Base-by-base conservation (phyloP, 2,888 invertebrate genomes). In the Cheiracanthium punctorium region DNA sequence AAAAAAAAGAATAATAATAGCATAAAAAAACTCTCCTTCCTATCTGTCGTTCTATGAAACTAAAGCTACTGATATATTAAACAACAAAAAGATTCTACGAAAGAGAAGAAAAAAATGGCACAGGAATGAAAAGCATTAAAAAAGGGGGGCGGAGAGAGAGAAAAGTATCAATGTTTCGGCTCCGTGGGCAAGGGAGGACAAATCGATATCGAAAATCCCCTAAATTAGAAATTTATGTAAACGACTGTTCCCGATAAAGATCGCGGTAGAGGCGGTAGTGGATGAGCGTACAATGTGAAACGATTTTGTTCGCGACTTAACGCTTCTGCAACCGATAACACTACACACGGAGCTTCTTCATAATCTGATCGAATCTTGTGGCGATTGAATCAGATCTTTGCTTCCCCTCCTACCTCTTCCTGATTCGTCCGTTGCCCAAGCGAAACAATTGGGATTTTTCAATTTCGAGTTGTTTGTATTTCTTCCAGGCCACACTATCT, bases 221-320 rank as follows among this genome's bases (percentile, higher is more conserved):
- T 24, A 81, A 81, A 81, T 81, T 76, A 76, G 64, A 65, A 70
- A 71, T 76, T 76, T 72, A 84, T 84, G 82, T 67, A 84, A 84
- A 84, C 65, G 67, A 71, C 32, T 32, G 28, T 8, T 17, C 29
- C 33, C 30, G 77, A 79, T 85, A 85, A 77, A n/a, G 17, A 82
- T 82, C 82, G 73, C 28, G 17, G 71, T n/a, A n/a, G 69, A 33
- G 69, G 32, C 33, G n/a, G 69, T 7, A 67, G 67, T 7, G 32
- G n/a, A n/a, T n/a, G n/a, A n/a, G 67, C 67, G n/a, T 24, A 43
- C 71, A 17, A 77, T 43, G 43, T 30, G 67, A 80, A 79, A 85
- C 79, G 41, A 85, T 74, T 79, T 79, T 79, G 79, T 74, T 85
- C 79, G 73, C 84, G 52, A 74, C 79, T 74, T 74, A 79, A 37